phyloP scores from a whole-genome alignment of 1,140 invertebrate species.

The Tenebrio molitor region DNA sequence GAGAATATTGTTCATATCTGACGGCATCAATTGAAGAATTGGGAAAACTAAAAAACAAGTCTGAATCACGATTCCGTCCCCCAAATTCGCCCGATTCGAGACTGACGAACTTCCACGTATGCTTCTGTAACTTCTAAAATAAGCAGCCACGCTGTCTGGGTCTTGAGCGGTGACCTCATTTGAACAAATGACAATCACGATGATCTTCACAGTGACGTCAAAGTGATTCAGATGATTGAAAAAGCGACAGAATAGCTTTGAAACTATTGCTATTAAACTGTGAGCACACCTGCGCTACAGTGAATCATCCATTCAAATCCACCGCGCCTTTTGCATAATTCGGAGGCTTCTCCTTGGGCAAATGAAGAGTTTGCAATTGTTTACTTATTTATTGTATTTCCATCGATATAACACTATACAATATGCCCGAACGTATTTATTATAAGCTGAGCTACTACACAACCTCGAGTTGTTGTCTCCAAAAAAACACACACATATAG shows the following conservation, averaged over 20 bases:
- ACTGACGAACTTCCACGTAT: too few species aligned
- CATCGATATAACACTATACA: constrained; percentile 62
- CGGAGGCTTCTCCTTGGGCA: background rate
- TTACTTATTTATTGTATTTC: constrained; percentile 50
- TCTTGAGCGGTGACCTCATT: background rate
- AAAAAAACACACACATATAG: constrained; percentile 30
- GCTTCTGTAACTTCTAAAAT: background rate
- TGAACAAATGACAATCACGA: too few species aligned
- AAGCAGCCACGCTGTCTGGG: background rate
- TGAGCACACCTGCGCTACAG: constrained; percentile 11
- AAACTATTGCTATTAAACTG: too few species aligned
- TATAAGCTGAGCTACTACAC: constrained; percentile 59
- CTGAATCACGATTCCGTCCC: too few species aligned
- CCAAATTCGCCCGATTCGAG: too few species aligned
- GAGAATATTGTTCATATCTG: too few species aligned
- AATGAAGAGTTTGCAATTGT: constrained; percentile 6
- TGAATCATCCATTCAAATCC: constrained; percentile 21
- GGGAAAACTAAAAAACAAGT: too few species aligned
- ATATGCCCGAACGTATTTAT: constrained; percentile 56
- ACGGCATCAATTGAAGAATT: too few species aligned
- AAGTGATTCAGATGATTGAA: constrained; percentile 24
- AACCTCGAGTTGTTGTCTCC: constrained; percentile 55
- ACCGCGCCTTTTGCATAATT: constrained; percentile 12
- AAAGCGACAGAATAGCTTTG: constrained; percentile 10
- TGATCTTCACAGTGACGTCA: background rate